Conservation (phyloP, 2,888 invertebrate genomes). For the Lasioglossum oenotherae region DNA sequence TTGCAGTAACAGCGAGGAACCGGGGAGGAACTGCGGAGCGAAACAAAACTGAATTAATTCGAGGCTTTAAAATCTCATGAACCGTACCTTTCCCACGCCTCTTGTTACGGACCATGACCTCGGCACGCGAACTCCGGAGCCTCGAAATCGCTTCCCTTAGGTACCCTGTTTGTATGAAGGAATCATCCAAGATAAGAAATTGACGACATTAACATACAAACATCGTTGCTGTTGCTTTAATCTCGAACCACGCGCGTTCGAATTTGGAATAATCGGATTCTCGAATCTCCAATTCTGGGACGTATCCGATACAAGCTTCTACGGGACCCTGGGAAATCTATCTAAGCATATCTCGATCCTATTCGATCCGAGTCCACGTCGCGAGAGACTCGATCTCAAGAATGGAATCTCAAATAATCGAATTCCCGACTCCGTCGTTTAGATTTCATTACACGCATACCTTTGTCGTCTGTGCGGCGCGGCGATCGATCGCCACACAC, state of each 20-base stretch:
- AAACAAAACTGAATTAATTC: constrained; percentile 75
- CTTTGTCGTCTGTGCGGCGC: not conserved
- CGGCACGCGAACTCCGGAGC: constrained; percentile 71
- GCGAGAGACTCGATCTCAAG: not conserved
- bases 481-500: not conserved
- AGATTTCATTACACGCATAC: not conserved
- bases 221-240: not conserved
- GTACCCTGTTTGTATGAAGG: constrained; percentile 13
- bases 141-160: constrained; percentile 53
- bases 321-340: not conserved
- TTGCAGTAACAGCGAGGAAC: constrained; percentile 9
- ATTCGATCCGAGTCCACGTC: not conserved
- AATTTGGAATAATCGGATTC: constrained; percentile 1
- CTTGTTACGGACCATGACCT: constrained; percentile 65
- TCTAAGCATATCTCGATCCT: not conserved
- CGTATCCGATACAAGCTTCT: not conserved
- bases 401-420: not conserved
- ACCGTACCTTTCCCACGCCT: constrained; percentile 77
- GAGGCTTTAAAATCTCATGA: constrained; percentile 72
- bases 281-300: not conserved
- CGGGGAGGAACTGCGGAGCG: constrained; percentile 25
- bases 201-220: not conserved
- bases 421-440: not conserved
- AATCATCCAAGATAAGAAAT: not conserved
- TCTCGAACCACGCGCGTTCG: not conserved